Conservation (phyloP, 1,140 invertebrate species). For the Leptinotarsa lineolata region DNA sequence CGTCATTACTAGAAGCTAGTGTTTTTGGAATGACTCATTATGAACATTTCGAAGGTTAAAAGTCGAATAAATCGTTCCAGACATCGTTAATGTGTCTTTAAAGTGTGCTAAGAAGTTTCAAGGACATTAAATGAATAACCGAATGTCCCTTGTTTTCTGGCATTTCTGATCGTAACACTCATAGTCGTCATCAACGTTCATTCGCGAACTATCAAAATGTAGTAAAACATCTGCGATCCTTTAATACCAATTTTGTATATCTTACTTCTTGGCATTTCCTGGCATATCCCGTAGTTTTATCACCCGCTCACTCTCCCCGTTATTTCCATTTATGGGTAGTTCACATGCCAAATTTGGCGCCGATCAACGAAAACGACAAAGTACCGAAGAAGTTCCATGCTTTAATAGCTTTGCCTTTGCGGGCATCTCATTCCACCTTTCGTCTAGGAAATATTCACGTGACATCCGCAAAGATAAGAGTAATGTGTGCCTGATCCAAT, state of each 20-base stretch:
- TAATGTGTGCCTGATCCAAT: neutral
- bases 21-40: too few species aligned
- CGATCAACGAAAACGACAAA: slow-evolving; percentile 5
- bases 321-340: neutral
- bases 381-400: neutral
- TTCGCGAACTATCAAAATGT: neutral
- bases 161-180: too few species aligned
- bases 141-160: too few species aligned
- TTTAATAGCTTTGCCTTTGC: slow-evolving; percentile 5
- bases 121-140: too few species aligned
- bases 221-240: neutral
- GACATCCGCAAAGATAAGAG: neutral
- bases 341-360: slow-evolving; percentile 4
- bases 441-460: neutral
- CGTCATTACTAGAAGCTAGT: too few species aligned
- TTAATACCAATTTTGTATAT: neutral
- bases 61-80: too few species aligned
- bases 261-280: neutral
- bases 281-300: neutral
- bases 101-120: too few species aligned
- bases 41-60: too few species aligned
- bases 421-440: neutral
- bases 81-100: too few species aligned
- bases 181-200: too few species aligned
- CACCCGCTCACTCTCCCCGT: slow-evolving; percentile 1